Percentiles rank a stretch among this genome's conserved stretches.
phyloP scores from a whole-genome alignment of 2,797 vertebrate species.

The Toxotes lorentzi region DNA sequence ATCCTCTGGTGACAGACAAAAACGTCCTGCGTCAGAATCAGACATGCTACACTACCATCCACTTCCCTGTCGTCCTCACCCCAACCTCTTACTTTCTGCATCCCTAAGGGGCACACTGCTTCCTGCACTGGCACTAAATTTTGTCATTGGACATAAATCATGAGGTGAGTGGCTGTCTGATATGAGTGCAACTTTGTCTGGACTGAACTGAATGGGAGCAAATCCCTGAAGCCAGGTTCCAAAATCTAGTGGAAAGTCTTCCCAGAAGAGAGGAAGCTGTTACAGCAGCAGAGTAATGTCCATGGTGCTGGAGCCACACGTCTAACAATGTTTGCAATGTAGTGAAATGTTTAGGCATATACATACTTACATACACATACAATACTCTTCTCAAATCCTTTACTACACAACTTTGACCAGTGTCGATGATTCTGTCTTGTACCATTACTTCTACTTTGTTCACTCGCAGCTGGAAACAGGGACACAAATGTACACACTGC shows the following conservation, averaged over 20 bases:
- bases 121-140: no score
- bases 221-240: neutral
- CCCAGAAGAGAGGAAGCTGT: no score
- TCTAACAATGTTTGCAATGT: no score
- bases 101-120: neutral
- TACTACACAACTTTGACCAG: neutral
- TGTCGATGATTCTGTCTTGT: neutral
- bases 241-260: neutral
- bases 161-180: no score
- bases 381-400: neutral
- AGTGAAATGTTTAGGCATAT: no score
- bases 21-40: neutral
- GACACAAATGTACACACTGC: neutral
- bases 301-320: no score
- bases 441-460: neutral
- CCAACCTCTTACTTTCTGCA: neutral
- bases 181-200: neutral
- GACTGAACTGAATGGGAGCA: neutral
- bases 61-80: neutral
- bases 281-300: neutral
- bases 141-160: neutral
- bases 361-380: neutral
- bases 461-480: neutral
- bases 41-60: neutral
- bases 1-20: neutral